Base-by-base conservation (phyloP, 2,797 vertebrate species). In the Setipinna tenuifilis region DNA sequence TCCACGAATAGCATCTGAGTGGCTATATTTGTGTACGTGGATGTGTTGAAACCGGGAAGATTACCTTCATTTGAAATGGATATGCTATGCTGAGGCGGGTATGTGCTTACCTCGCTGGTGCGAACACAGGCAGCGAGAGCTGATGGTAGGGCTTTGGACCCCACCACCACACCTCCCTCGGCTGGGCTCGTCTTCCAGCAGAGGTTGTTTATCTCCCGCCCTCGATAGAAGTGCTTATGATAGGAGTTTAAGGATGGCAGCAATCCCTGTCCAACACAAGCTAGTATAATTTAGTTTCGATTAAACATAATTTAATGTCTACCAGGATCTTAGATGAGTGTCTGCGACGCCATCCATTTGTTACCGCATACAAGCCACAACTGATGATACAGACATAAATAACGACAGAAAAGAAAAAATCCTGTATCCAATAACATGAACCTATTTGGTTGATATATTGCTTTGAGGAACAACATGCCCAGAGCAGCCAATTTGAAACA, bases 1-100 rank as follows among this genome's bases (percentile, higher is more conserved):
- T 84, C 84, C 86, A 84, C 87, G 87, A 90, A 89, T 83, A 83
- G 87, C 85, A 84, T 78, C 68, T 87, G 86, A 87, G 21, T 50
- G 58, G 58, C 58, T 82, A 57, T 82, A 68, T 81, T 25, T 85
- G 23, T 46, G 35, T 83, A 23, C 62, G 62, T 83, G 48, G 81
- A 84, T 83, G 85, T 82, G 68, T 84, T 82, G 80, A 83, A 57
- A 85, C 87, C 88, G 90, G 84, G 59, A 91, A 85, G 44, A 65
- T 84, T 83, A 83, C 48, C 54, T 87, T 75, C 28, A 65, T 65
- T 87, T 83, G 65, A 89, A 90, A 87, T 87, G 35, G 17, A 86
- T 85, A 58, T 35, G 41, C 12, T 14, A 81, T 86, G 85, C 82
- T 86, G 82, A 82, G 68, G 54, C 46, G 84, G 11, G 31, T 78